These are phyloP conservation scores for Otocyon megalotis DNA, from an alignment of 2,113 vertebrate species.

Conservation along the genomic window DNA sequence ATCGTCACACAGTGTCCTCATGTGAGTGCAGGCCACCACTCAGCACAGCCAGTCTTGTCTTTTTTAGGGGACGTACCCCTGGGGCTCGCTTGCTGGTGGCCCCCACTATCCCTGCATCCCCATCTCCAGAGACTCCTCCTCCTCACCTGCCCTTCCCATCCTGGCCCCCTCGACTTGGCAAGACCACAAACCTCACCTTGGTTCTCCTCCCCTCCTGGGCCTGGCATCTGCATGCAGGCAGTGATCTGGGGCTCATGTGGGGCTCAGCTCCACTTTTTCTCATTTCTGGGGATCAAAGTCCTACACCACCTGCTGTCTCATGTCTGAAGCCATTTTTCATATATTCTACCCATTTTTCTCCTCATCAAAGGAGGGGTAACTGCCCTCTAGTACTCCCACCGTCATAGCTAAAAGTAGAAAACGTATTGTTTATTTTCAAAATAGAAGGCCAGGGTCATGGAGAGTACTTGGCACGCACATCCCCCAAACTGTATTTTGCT, in stretches of 20 bases:
- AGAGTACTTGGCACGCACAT: not conserved
- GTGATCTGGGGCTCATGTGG: accelerated
- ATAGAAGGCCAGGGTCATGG: not conserved
- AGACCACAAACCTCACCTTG: not conserved
- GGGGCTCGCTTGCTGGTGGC: no score
- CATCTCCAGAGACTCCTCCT: no score
- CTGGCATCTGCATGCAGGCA: not conserved
- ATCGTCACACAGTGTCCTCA: accelerated
- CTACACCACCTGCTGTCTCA: not conserved
- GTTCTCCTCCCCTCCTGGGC: not conserved
- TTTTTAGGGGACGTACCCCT: not conserved
- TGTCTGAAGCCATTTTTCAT: not conserved
- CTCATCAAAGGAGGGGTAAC: no score
- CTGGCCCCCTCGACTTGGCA: no score
- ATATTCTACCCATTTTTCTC: not conserved
- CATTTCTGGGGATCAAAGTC: not conserved
- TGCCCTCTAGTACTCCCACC: not conserved
- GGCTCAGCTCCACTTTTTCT: not conserved
- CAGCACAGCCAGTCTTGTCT: not conserved
- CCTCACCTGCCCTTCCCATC: not conserved
- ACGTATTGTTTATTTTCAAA: not conserved
- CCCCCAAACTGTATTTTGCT: not conserved
- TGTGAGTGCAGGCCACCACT: accelerated
- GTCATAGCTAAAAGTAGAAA: not conserved
- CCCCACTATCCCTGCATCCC: no score